Evolutionary conservation across 2,113 vertebrate species (phyloP), one percentile per base, ranked within the genome.

Genomic region (Carassius carassius): DNA sequence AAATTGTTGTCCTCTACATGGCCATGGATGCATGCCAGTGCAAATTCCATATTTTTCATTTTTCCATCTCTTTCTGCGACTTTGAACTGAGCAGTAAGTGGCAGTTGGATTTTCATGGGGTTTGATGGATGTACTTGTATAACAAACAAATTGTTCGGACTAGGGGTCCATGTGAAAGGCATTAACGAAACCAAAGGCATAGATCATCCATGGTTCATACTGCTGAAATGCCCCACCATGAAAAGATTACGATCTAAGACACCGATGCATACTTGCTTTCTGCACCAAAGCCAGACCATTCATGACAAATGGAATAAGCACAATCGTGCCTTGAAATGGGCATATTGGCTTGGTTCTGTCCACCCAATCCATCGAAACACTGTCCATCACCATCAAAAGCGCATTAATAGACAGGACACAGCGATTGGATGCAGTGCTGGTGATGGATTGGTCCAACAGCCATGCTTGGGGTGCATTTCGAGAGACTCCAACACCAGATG

Each of bases 301-400:
- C 74, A 84, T 78, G 56, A 69, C 32, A 79, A 85, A 85, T 41
- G 65, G 35, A 56, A 56, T 54, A 60, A 37, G 23, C 44, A 81
- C 56, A 85, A 84, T 85, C 63, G 19, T 13, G 56, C 47, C 63
- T 78, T 78, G 74, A 54, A 69, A 70, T 67, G 5, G 63, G 8
- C 60, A 74, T 62, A 56, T 37, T 77, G 60, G 17, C 37, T 23
- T 37, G 35, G 25, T 63, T 51, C 19, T 62, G 29, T 69, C 80
- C 44, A 29, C 14, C 6, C 35, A 29, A 76, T 29, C 35, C 54
- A 78, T 14, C 47, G 73, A 82, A 65, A 60, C 60, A 25, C 60
- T 83, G 93, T 93, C 89, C 91, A 88, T 93, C 92, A 90, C 92
- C 91, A 89, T 90, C 87, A 91, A 90, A 92, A 91, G 86, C 54